Base-by-base conservation (phyloP, 2,797 vertebrate species). In the Sebastes matsubarae region DNA sequence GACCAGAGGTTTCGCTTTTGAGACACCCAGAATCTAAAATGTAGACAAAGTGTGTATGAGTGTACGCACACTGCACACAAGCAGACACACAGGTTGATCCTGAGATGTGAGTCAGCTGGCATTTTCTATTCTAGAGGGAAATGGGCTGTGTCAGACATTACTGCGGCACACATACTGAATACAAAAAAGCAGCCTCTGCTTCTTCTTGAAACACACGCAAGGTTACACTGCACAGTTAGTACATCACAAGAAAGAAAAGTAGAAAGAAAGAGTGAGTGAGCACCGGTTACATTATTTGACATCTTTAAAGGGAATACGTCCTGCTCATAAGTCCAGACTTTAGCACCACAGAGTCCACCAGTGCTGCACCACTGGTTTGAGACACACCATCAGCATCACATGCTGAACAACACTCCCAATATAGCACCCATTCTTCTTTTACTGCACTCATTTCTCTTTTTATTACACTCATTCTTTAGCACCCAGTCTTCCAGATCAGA, bases 131-230 rank as follows among this genome's bases (percentile, higher is more conserved):
- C 84, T 78, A 8, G 71, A 79, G 88, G 83, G 85, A 89, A 91
- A 91, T 88, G 82, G 79, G 66, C 79, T 88, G 73, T 88, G 87
- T 85, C 89, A 88, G 88, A 90, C 85, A 87, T 90, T 85, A 87
- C 87, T 84, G 79, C 79, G 25, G 85, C 83, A 29, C 63, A 57
- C 10, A 20, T 25, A 0, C 58, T 54, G 79, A 80, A 85, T 88
- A 71, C 70, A 68, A 58, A 68, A 58, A 80, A 66, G 58, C 3
- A 55, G 68, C 29, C n/a, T 36, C n/a, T 25, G 52, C 24, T 68
- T 32, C 57, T 25, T 68, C 57, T 38, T 68, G 27, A 71, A 72
- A 61, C 66, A 29, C 71, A 60, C 16, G 52, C 46, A 79, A 74
- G 73, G 68, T 72, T 75, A 81, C 61, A 29, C 55, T 22, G 24